Evolutionary conservation across 1,140 invertebrate genomes (phyloP).

Genomic region (Eriosoma lanigerum): DNA sequence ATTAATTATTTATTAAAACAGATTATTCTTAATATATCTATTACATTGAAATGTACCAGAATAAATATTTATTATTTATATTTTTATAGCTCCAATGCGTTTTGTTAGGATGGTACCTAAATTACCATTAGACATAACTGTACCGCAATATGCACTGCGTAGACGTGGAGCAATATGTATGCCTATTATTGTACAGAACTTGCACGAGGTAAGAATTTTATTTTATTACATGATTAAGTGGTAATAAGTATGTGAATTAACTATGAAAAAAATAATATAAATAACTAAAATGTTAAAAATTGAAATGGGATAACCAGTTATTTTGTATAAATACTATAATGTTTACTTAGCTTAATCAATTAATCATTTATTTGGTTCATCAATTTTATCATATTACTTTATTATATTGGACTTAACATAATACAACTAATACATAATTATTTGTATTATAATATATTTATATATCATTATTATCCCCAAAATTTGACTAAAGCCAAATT

Average conservation of each 20-base stretch:
- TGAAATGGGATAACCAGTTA: neutral
- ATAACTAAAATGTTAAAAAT: no score
- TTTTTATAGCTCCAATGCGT: neutral
- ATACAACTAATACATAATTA: no score
- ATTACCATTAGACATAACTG: conserved; percentile 26
- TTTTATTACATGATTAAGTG: neutral
- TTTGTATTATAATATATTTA: no score
- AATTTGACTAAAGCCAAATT: no score
- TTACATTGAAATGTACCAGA: no score
- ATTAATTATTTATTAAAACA: no score
- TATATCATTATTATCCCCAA: no score
- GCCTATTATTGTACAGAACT: neutral
- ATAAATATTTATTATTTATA: neutral
- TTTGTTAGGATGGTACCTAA: conserved; percentile 31
- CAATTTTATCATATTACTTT: no score
- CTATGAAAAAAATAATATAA: no score
- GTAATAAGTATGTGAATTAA: no score
- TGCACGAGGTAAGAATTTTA: conserved; percentile 1
- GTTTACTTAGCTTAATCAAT: neutral
- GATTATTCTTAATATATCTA: no score
- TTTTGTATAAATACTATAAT: neutral
- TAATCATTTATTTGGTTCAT: neutral
- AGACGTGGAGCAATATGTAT: conserved; percentile 44
- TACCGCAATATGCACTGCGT: conserved; percentile 35
- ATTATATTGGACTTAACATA: no score